Evolutionary conservation across 2,113 vertebrate genomes (phyloP).

Genomic region (Butorides virescens): DNA sequence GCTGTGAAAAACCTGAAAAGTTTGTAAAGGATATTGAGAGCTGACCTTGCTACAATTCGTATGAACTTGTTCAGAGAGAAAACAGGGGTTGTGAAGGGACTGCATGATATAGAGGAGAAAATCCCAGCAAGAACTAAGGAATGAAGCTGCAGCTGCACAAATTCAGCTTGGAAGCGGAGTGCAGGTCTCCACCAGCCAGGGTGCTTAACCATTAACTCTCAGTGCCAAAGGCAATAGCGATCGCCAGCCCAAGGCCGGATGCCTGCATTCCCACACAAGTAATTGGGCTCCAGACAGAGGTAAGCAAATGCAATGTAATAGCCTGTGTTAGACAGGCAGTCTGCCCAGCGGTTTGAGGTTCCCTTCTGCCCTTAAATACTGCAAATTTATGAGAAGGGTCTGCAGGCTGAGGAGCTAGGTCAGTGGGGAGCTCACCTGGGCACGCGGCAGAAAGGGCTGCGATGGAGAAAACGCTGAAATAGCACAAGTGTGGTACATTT

Average conservation of each 20-base stretch:
- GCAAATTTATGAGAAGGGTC: background rate
- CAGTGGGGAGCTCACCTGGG: background rate
- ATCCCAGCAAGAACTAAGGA: background rate
- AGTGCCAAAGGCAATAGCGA: background rate
- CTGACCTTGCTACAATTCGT: background rate
- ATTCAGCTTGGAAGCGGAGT: background rate
- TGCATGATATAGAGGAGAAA: background rate
- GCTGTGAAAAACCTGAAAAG: background rate
- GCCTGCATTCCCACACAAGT: background rate
- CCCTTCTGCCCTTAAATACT: background rate
- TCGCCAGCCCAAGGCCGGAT: background rate
- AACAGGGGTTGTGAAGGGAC: background rate
- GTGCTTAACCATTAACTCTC: background rate
- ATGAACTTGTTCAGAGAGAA: background rate
- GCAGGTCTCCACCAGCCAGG: background rate
- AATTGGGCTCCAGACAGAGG: background rate
- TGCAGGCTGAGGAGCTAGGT: background rate
- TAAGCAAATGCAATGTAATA: background rate
- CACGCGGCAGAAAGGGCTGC: accelerated
- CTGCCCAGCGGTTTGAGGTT: background rate
- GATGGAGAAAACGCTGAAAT: background rate
- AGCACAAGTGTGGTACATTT: accelerated
- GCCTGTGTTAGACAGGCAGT: background rate
- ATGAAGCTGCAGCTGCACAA: background rate
- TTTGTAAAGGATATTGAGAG: background rate